A percentile compares a stretch with the other conserved stretches of the same genome.
phyloP scores from a whole-genome alignment of 2,888 invertebrate species.

The Melipona beecheii region DNA sequence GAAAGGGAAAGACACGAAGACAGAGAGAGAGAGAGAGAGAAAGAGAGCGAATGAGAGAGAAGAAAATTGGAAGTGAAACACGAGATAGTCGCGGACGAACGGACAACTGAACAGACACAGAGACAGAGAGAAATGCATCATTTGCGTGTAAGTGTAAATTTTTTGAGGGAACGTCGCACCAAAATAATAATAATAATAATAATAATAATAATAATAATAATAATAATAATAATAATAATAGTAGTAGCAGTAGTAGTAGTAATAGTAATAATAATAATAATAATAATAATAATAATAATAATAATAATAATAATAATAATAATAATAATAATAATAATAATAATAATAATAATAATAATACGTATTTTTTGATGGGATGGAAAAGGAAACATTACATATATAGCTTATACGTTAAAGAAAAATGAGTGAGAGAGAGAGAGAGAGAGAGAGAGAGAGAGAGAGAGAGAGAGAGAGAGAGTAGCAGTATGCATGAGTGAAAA shows the following conservation, averaged over 20 bases:
- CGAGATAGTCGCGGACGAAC: background rate
- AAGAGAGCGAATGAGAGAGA: background rate
- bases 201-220: conserved; percentile 57
- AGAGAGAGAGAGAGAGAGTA: background rate
- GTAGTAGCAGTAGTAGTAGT: conserved; percentile 55
- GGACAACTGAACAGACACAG: background rate
- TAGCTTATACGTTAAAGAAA: conserved; percentile 56
- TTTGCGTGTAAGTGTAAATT: conserved; percentile 75
- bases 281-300: conserved; percentile 54
- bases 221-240: conserved; percentile 57
- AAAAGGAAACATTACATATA: conserved; percentile 51
- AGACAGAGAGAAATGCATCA: conserved; percentile 20
- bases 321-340: background rate
- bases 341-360: conserved; percentile 56
- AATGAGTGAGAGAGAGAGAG: background rate
- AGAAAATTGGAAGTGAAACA: background rate
- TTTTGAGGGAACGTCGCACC: conserved; percentile 72
- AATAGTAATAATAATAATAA: conserved; percentile 28
- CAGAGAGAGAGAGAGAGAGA: background rate
- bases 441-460: background rate
- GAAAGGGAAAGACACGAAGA: background rate
- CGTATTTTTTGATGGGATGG: conserved; percentile 79
- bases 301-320: conserved; percentile 64
- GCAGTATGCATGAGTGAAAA: background rate
- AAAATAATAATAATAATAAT: conserved; percentile 64